A percentile compares a stretch with the other conserved stretches of the same genome.
phyloP scores from a whole-genome alignment of 2,888 invertebrate genomes.

The Morpho deidamia region DNA sequence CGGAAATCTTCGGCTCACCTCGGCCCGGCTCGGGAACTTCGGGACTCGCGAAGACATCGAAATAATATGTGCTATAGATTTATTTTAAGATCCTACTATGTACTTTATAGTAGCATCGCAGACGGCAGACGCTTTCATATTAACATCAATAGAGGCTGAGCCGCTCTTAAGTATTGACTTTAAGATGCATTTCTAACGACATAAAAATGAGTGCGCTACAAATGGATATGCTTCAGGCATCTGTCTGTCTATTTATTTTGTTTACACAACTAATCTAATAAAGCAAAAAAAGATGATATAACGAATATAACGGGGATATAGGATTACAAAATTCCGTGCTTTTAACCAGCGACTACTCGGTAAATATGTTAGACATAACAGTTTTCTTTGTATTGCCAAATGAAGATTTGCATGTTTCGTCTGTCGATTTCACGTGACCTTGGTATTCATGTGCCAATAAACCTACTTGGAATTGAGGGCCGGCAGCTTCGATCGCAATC shows the following conservation, averaged over 20 bases:
- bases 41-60: constrained; percentile 22
- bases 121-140: constrained; percentile 18
- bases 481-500: constrained; percentile 22
- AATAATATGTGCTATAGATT: constrained; percentile 9
- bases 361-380: neutral
- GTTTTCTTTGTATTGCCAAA: neutral
- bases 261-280: too few species aligned
- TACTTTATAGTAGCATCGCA: constrained; percentile 21
- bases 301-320: too few species aligned
- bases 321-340: too few species aligned
- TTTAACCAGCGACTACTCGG: too few species aligned
- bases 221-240: too few species aligned
- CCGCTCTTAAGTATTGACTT: constrained; percentile 3
- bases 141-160: constrained; percentile 11
- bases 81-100: constrained; percentile 17
- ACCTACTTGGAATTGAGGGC: constrained; percentile 18
- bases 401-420: constrained; percentile 5
- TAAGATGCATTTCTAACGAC: neutral
- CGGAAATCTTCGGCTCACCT: constrained; percentile 56
- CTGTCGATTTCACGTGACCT: constrained; percentile 24
- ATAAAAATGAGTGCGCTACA: neutral
- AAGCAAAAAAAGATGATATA: too few species aligned
- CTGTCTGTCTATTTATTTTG: too few species aligned
- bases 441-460: constrained; percentile 24
- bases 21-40: constrained; percentile 39